Conservation (phyloP, 2,113 vertebrate species). For the Tragelaphus buxtoni region DNA sequence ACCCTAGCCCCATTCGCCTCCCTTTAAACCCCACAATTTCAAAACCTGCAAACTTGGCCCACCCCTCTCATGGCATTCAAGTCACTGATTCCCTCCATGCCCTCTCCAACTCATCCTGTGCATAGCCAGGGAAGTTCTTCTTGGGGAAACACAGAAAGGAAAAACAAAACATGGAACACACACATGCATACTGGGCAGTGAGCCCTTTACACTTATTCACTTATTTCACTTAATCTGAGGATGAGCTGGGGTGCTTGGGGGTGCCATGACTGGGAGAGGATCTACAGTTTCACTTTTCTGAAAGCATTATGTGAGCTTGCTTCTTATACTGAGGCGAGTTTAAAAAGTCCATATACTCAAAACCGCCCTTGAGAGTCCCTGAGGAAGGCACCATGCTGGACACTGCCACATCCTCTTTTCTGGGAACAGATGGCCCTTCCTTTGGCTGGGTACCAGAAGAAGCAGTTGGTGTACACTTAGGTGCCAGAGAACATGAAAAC, state of each 20-base stretch:
- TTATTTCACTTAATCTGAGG: background rate
- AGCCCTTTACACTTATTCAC: background rate
- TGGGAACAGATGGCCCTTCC: conserved; percentile 55
- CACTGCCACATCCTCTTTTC: background rate
- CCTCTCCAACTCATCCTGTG: background rate
- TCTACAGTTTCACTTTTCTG: background rate
- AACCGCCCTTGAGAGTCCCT: background rate
- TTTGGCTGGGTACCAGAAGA: conserved; percentile 39
- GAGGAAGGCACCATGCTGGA: background rate
- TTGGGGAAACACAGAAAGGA: background rate
- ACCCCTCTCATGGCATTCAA: background rate
- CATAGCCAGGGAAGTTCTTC: background rate
- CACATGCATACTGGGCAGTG: background rate
- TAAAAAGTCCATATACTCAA: background rate
- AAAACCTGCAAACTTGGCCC: background rate
- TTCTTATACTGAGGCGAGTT: background rate
- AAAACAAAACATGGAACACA: background rate
- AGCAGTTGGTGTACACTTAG: conserved; percentile 44
- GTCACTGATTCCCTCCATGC: background rate
- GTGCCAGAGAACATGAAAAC: conserved; percentile 62
- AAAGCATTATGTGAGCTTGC: background rate
- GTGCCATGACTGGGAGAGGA: background rate
- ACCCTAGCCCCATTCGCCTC: rapidly evolving
- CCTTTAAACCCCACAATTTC: background rate
- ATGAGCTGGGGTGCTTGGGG: background rate